A percentile compares a stretch with the other conserved stretches of the same genome.
Evolutionary conservation across 37 sponge, comb jelly and placozoan genomes (phyloP).

Genomic region (Agelas oroides): DNA sequence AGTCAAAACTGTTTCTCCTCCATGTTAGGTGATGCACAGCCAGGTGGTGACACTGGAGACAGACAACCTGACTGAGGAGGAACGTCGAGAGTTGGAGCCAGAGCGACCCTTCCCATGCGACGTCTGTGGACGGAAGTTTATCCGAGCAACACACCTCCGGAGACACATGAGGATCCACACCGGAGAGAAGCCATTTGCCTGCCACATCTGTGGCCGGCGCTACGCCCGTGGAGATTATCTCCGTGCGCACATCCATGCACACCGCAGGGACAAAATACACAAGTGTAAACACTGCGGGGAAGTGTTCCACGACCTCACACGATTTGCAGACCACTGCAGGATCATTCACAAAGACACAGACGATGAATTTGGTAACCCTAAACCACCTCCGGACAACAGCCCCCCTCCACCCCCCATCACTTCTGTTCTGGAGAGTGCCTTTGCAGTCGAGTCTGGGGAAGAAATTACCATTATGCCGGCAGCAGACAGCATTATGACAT

Average conservation of each 20-base stretch:
- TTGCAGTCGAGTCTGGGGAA: constrained; percentile 5
- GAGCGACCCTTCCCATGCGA: constrained; percentile 70
- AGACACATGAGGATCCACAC: constrained; percentile 84
- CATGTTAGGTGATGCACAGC: neutral
- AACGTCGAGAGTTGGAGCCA: constrained; percentile 10
- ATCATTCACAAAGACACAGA: constrained; percentile 52
- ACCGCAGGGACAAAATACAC: constrained; percentile 64
- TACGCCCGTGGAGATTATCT: constrained; percentile 81
- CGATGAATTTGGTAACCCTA: constrained; percentile 60
- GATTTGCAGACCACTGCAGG: constrained; percentile 80
- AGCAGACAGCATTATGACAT: neutral
- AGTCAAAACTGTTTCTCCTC: too few species aligned
- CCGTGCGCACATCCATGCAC: constrained; percentile 77
- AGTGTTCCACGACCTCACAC: constrained; percentile 70
- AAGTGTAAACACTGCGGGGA: constrained; percentile 83
- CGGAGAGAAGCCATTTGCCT: constrained; percentile 80
- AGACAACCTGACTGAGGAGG: too few species aligned
- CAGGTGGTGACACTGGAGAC: neutral
- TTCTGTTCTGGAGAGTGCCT: constrained; percentile 6
- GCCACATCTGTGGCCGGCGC: constrained; percentile 78
- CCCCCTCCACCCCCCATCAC: constrained; percentile 33
- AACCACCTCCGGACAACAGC: constrained; percentile 37
- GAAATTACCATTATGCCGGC: constrained; percentile 18
- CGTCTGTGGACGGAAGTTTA: constrained; percentile 70
- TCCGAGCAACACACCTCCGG: constrained; percentile 69